phyloP scores from a whole-genome alignment of 2,113 vertebrate species.

The Chaetodon auriga region DNA sequence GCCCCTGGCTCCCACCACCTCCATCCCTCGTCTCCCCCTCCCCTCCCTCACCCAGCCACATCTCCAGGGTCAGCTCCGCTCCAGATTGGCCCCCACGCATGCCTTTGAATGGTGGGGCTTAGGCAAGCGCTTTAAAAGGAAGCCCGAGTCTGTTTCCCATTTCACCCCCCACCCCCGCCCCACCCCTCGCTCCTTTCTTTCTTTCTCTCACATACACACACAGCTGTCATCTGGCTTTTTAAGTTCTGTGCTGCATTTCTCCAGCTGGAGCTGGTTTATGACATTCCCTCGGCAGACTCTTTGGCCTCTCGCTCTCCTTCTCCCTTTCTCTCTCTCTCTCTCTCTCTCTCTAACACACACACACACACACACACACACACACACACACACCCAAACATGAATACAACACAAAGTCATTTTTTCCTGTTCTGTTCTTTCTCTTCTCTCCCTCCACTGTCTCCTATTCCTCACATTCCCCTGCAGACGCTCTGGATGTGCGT shows the following conservation, averaged over 20 bases:
- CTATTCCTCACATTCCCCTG: conserved; percentile 72
- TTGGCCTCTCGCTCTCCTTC: conserved; percentile 79
- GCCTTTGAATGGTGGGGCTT: conserved; percentile 83
- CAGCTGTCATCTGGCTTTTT: conserved; percentile 93
- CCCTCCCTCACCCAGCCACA: conserved; percentile 70
- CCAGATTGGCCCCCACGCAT: conserved; percentile 85
- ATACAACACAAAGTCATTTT: conserved; percentile 70
- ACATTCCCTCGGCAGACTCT: conserved; percentile 89
- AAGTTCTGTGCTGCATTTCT: conserved; percentile 89
- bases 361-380: conserved; percentile 17
- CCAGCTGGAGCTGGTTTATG: conserved; percentile 94
- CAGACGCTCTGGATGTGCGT: conserved; percentile 66
- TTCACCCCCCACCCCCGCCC: conserved; percentile 73
- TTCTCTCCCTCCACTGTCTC: conserved; percentile 70
- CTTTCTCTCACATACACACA: conserved; percentile 78
- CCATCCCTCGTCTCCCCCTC: conserved; percentile 29
- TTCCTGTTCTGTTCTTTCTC: conserved; percentile 79
- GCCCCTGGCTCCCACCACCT: conserved; percentile 48
- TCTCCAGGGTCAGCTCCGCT: conserved; percentile 83
- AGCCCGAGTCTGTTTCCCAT: conserved; percentile 90
- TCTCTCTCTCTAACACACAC: background rate
- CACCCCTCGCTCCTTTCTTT: conserved; percentile 59
- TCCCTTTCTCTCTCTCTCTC: conserved; percentile 50
- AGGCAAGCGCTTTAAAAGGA: conserved; percentile 87
- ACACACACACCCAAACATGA: conserved; percentile 28